phyloP scores from a whole-genome alignment of 2,888 invertebrate species.

The Quadroppia sp. region DNA sequence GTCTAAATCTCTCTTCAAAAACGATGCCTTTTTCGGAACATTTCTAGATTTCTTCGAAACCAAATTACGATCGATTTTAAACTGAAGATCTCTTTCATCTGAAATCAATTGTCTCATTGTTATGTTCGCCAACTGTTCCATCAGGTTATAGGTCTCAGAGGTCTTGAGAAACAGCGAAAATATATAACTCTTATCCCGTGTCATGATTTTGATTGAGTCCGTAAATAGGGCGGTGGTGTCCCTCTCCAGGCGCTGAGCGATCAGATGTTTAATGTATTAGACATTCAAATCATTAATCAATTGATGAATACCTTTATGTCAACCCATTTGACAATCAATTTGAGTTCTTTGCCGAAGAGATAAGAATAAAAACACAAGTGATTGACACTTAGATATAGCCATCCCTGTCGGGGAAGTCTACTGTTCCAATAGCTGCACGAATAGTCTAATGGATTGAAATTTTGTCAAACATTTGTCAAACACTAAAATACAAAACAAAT shows the following conservation, averaged over 20 bases:
- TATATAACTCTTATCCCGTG: conserved; percentile 74
- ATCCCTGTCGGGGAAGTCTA: conserved; percentile 88
- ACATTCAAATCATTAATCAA: conserved; percentile 29
- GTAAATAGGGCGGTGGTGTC: conserved; percentile 63
- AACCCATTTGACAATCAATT: conserved; percentile 81
- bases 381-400: conserved; percentile 93
- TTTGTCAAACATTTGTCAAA: background rate
- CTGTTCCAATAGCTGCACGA: conserved; percentile 83
- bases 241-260: conserved; percentile 52
- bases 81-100: conserved; percentile 43
- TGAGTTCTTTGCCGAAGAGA: conserved; percentile 83
- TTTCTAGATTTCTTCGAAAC: conserved; percentile 75
- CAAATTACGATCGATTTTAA: conserved; percentile 60
- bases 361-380: conserved; percentile 94
- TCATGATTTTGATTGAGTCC: conserved; percentile 78
- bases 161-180: conserved; percentile 88
- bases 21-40: conserved; percentile 81
- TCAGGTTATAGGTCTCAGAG: conserved; percentile 80
- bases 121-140: conserved; percentile 92
- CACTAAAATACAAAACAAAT: background rate
- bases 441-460: conserved; percentile 53
- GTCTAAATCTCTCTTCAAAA: conserved; percentile 88
- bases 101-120: conserved; percentile 72
- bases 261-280: background rate
- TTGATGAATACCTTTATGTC: conserved; percentile 65